These are phyloP conservation scores for Melinaea menophilus DNA, from an alignment of 2,888 invertebrate genomes.

Conservation along the genomic window DNA sequence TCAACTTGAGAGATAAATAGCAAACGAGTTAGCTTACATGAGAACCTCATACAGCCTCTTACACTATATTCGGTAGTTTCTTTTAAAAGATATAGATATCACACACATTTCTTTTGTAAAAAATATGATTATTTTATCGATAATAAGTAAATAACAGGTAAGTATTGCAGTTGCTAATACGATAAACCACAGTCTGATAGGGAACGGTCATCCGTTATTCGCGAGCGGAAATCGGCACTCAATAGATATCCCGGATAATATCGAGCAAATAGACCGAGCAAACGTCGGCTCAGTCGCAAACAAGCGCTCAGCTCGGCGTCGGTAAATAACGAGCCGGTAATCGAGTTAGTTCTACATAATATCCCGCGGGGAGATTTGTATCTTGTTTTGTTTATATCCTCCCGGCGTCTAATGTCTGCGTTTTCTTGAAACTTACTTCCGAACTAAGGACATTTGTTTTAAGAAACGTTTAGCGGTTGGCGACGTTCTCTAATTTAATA, in stretches of 20 bases:
- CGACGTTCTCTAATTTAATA: slow-evolving; percentile 13
- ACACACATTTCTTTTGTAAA: too few relatives aligned
- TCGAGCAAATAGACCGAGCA: slow-evolving; percentile 36
- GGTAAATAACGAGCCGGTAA: slow-evolving; percentile 31
- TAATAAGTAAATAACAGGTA: too few relatives aligned
- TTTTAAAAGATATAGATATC: too few relatives aligned
- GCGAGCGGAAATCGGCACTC: slow-evolving; percentile 31
- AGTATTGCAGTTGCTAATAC: background rate
- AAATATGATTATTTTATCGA: too few relatives aligned
- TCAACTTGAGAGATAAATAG: too few relatives aligned
- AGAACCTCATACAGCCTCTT: too few relatives aligned
- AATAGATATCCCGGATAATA: slow-evolving; percentile 37
- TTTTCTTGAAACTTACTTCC: slow-evolving; percentile 20
- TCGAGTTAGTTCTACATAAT: slow-evolving; percentile 31
- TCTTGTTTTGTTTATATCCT: slow-evolving; percentile 31
- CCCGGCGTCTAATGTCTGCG: slow-evolving; percentile 27
- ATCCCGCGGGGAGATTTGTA: slow-evolving; percentile 37
- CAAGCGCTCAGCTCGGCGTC: slow-evolving; percentile 20
- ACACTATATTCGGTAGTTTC: too few relatives aligned
- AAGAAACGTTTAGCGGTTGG: slow-evolving; percentile 8
- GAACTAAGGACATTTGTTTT: slow-evolving; percentile 26
- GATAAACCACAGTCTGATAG: background rate
- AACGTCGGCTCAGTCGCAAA: slow-evolving; percentile 26
- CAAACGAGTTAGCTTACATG: too few relatives aligned
- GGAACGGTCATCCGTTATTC: slow-evolving; percentile 1